Evolutionary conservation across 2,888 invertebrate genomes (phyloP), one percentile per base, ranked within the genome.

Genomic region (Octonoba sinensis): DNA sequence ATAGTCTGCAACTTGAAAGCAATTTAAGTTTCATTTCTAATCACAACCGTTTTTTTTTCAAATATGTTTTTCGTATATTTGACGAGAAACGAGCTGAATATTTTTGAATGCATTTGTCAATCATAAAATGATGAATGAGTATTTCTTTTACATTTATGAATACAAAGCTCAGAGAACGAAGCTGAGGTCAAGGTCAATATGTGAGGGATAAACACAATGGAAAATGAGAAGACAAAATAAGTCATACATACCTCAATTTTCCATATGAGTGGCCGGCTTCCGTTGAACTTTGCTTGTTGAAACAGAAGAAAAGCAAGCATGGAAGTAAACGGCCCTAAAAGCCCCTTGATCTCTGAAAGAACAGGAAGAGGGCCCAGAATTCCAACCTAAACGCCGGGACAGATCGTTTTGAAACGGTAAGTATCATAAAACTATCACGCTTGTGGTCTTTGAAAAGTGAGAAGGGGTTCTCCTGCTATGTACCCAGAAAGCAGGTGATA

Each of bases 401-500:
- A 78, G 66, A 79, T 74, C 62, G 49, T 56, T 65, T 67, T 64
- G 64, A 74, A 81, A 74, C 71, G 65, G 73, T 49, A 64, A 74
- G 59, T 54, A 81, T 81, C 77, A 78, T 72, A 72, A 81, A 81
- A 81, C 73, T 67, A 72, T 77, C 77, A 71, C 27, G 57, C 51
- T 20, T 59, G 62, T 59, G 46, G 71, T 15, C 20, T 59, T 65
- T 62, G 36, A 67, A 65, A 72, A 36, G 73, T 24, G 36, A 36
- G 27, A 70, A 77, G 71, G 66, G 65, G 54, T 66, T 54, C 51
- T 69, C 56, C 73, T 51, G 71, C 66, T 49, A 49, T 44, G 46
- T 46, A 47, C 76, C 65, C 44, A 62, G 27, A 62, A 59, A 73
- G 73, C 73, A 73, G 79, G 72, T 57, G 57, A 49, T 72, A 27